These are phyloP conservation scores for Numenius phaeopus DNA, from an alignment of 2,797 vertebrate species.

Conservation along the genomic window DNA sequence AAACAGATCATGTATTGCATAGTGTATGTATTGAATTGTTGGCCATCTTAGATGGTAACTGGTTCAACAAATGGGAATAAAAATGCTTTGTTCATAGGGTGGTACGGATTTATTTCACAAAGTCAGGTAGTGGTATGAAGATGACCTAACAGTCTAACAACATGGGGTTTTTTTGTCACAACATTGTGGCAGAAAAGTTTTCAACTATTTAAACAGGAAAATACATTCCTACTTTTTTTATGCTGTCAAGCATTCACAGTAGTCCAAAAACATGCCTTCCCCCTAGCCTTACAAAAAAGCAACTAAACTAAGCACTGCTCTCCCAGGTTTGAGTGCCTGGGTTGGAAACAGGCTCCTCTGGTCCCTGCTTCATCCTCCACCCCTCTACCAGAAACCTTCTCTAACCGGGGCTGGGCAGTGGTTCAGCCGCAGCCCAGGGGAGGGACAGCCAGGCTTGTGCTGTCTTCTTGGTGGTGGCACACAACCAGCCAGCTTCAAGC, in stretches of 20 bases:
- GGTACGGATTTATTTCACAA: neutral
- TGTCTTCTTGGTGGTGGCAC: neutral
- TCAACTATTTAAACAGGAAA: neutral
- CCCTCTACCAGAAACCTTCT: neutral
- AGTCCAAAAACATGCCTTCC: neutral
- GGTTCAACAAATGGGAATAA: neutral
- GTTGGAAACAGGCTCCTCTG: neutral
- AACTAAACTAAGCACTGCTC: neutral
- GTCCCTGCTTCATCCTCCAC: neutral
- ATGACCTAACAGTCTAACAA: neutral
- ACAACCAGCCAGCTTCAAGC: neutral
- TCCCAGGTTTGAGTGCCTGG: accelerated
- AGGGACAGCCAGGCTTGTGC: accelerated
- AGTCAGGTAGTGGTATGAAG: neutral
- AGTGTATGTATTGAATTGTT: neutral
- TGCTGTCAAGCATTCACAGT: neutral
- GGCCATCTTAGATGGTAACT: neutral
- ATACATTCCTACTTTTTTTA: neutral
- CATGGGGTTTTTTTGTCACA: neutral
- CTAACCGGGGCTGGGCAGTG: neutral
- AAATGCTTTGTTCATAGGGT: neutral
- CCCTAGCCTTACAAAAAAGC: neutral
- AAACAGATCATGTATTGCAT: neutral
- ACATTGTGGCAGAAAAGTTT: neutral
- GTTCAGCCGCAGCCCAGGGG: neutral